Evolutionary conservation across 2,888 invertebrate species (phyloP).

Genomic region (Lobophora halterata): DNA sequence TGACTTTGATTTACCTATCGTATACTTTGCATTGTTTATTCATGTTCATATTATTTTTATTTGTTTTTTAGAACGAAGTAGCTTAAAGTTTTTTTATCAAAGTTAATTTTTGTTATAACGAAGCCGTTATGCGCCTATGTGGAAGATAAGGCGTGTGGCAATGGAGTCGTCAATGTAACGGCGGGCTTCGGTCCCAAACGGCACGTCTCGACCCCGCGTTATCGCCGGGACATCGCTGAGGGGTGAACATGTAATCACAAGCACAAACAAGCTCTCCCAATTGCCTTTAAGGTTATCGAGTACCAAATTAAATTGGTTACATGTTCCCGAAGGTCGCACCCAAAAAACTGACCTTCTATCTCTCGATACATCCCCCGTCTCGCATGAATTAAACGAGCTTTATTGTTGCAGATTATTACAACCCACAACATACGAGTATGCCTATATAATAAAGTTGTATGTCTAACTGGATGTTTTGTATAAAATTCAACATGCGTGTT

Average conservation of each 20-base stretch:
- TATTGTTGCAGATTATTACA: too few species aligned
- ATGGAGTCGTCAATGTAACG: conserved; percentile 65
- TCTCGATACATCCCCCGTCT: conserved; percentile 24
- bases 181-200: conserved; percentile 56
- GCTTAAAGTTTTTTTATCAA: neutral
- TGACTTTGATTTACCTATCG: too few species aligned
- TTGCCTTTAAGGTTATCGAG: conserved; percentile 69
- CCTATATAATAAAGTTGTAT: too few species aligned
- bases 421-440: too few species aligned
- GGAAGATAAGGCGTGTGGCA: conserved; percentile 57
- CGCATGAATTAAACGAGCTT: conserved; percentile 25
- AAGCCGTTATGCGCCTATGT: conserved; percentile 22
- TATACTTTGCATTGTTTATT: too few species aligned
- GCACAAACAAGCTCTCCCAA: conserved; percentile 67
- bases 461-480: conserved; percentile 7
- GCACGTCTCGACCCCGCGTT: conserved; percentile 63
- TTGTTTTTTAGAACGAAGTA: too few species aligned
- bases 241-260: conserved; percentile 70
- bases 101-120: conserved; percentile 8
- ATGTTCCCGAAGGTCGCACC: conserved; percentile 44
- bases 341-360: conserved; percentile 41
- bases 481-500: conserved; percentile 10
- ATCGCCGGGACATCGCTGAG: conserved; percentile 67
- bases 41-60: too few species aligned
- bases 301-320: conserved; percentile 69